These are phyloP conservation scores for Harmothoe impar DNA, from an alignment of 2,888 invertebrate species.

Conservation along the genomic window DNA sequence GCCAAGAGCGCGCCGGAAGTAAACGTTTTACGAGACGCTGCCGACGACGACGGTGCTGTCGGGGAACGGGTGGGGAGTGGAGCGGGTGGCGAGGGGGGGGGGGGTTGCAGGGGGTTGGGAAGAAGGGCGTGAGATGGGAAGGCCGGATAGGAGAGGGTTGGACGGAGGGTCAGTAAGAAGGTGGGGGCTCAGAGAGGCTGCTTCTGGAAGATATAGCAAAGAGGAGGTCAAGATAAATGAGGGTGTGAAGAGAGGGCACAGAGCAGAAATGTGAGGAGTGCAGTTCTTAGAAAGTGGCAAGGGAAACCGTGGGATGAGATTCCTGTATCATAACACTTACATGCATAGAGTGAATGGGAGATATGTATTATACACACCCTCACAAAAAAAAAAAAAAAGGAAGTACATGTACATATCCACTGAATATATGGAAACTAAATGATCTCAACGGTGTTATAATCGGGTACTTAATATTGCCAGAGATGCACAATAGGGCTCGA, in stretches of 20 bases:
- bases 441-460: too few relatives aligned
- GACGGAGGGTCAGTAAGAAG: neutral
- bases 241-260: neutral
- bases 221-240: neutral
- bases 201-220: neutral
- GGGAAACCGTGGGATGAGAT: too few relatives aligned
- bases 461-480: too few relatives aligned
- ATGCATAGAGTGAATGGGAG: too few relatives aligned
- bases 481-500: too few relatives aligned
- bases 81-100: neutral
- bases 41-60: neutral
- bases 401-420: too few relatives aligned
- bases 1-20: conserved; percentile 16
- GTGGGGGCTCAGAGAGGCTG: neutral
- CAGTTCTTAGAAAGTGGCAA: too few relatives aligned
- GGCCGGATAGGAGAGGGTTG: neutral
- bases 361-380: too few relatives aligned
- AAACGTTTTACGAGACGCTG: conserved; percentile 47
- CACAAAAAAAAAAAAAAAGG: too few relatives aligned
- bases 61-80: neutral
- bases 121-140: neutral
- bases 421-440: too few relatives aligned
- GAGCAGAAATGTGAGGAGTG: neutral
- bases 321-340: too few relatives aligned
- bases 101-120: neutral